Evolutionary conservation across 2,888 invertebrate species (phyloP), one percentile per base, ranked within the genome.

Genomic region (Leptothorax acervorum): DNA sequence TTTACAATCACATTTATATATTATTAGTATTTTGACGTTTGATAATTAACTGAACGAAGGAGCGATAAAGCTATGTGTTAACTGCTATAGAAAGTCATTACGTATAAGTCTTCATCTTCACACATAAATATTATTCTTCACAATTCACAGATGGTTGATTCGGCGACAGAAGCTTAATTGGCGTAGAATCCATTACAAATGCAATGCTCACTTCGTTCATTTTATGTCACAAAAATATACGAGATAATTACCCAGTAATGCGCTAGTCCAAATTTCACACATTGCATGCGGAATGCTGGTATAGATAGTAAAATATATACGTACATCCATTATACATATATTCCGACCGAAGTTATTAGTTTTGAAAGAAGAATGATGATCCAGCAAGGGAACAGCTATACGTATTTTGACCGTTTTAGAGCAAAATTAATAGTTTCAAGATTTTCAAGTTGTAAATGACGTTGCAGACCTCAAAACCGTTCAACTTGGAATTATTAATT

Each of bases 231-330:
- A 55, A 83, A 65, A 82, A 74, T 66, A 55, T 82, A 63, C 53
- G 35, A 83, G 57, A 85, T 68, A 84, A 65, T 85, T 81, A 65
- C 63, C 35, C 62, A 75, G 68, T 73, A 57, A 65, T 48, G 28
- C 75, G 51, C 81, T 86, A 60, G 45, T 55, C 60, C 71, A 48
- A 68, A 51, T 81, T 81, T 71, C 57, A 23, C 23, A 23, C 23
- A 82, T 82, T 90, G 92, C 92, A 92, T 91, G 92, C 78, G 89
- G 90, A 92, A 91, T 91, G 89, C 88, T 87, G 79, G 75, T 75
- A 60, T 86, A 82, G 78, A 51, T 45, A 45, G 18, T 48, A 48
- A 66, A 73, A 63, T 35, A 74, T 28, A 45, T 23, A 70, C 18
- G 31, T 15, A 28, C 15, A 48, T 31, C n/a, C 28, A 42, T 55